These are phyloP conservation scores for Pollenia angustigena DNA, from an alignment of 2,888 invertebrate species.

Conservation along the genomic window DNA sequence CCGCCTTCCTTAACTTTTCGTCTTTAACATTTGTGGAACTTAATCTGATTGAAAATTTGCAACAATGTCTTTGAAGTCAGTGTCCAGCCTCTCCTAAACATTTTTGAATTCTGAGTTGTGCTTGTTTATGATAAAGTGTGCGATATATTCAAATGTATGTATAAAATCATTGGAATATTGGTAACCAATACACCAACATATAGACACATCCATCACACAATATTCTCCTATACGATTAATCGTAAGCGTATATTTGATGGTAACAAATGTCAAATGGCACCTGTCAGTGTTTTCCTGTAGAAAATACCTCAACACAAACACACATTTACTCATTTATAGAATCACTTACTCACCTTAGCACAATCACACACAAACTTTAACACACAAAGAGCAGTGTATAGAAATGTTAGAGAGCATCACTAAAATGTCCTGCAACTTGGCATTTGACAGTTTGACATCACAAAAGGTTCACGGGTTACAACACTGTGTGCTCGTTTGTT, in stretches of 20 bases:
- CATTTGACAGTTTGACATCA: constrained; percentile 73
- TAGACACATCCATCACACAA: neutral
- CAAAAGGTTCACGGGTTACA: constrained; percentile 66
- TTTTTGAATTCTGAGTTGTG: no score
- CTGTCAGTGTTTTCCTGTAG: constrained; percentile 62
- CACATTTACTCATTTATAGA: neutral
- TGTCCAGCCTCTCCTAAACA: no score
- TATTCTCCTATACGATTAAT: constrained; percentile 35
- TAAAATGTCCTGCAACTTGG: constrained; percentile 63
- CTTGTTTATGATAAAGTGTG: no score
- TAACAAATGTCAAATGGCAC: constrained; percentile 70
- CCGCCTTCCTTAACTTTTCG: no score
- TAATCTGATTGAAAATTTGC: no score
- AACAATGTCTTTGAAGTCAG: no score
- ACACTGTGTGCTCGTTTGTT: constrained; percentile 13
- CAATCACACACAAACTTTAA: neutral
- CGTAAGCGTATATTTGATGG: constrained; percentile 52
- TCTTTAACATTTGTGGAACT: no score
- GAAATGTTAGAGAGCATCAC: constrained; percentile 55
- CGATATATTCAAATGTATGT: no score
- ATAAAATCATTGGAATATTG: no score
- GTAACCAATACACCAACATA: neutral
- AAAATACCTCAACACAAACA: constrained; percentile 50
- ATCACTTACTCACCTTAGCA: neutral
- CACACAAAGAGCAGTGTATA: constrained; percentile 7